phyloP scores from a whole-genome alignment of 2,797 vertebrate species.

The Aselliscus stoliczkanus region DNA sequence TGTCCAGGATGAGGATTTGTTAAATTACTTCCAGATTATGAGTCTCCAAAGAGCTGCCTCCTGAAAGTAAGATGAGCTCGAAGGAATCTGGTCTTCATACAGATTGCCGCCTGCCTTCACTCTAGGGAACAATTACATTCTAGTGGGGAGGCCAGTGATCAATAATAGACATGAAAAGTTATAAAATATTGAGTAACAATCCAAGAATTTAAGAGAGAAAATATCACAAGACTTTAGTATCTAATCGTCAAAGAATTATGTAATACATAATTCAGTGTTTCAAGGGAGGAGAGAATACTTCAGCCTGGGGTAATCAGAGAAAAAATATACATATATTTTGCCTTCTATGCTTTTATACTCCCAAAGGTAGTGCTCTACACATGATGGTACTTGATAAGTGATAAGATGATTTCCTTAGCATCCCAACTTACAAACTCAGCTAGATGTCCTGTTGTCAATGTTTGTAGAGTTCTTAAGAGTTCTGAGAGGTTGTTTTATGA shows the following conservation, averaged over 20 bases:
- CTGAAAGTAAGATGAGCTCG: not conserved
- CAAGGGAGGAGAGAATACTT: not conserved
- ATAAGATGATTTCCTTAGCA: not conserved
- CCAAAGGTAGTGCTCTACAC: too few relatives aligned
- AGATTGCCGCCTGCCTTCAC: not conserved
- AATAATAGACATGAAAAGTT: not conserved
- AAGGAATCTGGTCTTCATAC: not conserved
- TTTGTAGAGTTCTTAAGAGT: not conserved
- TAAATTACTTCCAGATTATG: not conserved
- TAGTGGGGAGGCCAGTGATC: not conserved
- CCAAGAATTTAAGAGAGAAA: conserved; percentile 3
- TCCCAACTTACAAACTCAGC: not conserved
- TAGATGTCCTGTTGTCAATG: not conserved
- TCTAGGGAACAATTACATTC: not conserved
- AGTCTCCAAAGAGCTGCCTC: not conserved
- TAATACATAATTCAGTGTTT: not conserved
- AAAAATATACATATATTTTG: not conserved
- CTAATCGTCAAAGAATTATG: not conserved
- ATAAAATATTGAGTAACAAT: not conserved
- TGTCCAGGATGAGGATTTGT: not conserved
- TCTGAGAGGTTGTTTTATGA: not conserved
- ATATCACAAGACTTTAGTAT: not conserved
- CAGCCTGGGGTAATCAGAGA: not conserved
- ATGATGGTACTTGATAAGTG: not conserved
- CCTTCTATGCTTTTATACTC: not conserved